Evolutionary conservation across 2,797 vertebrate genomes (phyloP).

Genomic region (Anguilla pacifica): DNA sequence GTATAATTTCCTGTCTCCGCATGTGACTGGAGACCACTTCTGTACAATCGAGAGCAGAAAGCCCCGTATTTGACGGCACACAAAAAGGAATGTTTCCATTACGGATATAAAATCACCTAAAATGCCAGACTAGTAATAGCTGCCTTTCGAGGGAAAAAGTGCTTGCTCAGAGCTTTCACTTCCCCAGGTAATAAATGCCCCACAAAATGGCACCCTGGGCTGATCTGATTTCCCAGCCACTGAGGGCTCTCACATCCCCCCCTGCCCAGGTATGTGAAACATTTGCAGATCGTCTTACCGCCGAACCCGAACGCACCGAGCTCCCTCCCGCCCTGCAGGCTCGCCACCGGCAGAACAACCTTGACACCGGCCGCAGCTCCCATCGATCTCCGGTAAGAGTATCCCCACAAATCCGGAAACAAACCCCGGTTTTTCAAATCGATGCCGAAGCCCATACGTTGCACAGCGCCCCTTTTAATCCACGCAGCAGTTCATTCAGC

Average conservation of each 20-base stretch:
- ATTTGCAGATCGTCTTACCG: slow-evolving; percentile 54
- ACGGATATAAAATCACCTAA: neutral
- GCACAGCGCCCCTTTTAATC: neutral
- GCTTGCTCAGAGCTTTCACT: slow-evolving; percentile 63
- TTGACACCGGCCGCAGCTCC: slow-evolving; percentile 17
- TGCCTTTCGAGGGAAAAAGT: slow-evolving; percentile 56
- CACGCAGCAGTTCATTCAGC: neutral
- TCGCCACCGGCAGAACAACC: slow-evolving; percentile 39
- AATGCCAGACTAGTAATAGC: slow-evolving; percentile 57
- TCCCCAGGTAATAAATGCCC: slow-evolving; percentile 66
- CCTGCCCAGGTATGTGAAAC: slow-evolving; percentile 43
- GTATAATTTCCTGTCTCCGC: neutral
- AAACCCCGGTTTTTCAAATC: slow-evolving; percentile 36
- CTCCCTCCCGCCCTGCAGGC: slow-evolving; percentile 27
- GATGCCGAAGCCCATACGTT: neutral
- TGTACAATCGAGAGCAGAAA: neutral
- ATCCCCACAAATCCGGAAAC: slow-evolving; percentile 39
- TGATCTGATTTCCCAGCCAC: slow-evolving; percentile 23
- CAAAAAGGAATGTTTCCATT: neutral
- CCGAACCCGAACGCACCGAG: slow-evolving; percentile 33
- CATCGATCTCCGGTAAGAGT: slow-evolving; percentile 45
- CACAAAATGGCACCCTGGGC: slow-evolving; percentile 47
- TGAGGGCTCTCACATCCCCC: neutral
- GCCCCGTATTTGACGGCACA: neutral
- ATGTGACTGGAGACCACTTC: neutral